Conservation (phyloP, 1,140 invertebrate species). For the Scaptomyza pallida region DNA sequence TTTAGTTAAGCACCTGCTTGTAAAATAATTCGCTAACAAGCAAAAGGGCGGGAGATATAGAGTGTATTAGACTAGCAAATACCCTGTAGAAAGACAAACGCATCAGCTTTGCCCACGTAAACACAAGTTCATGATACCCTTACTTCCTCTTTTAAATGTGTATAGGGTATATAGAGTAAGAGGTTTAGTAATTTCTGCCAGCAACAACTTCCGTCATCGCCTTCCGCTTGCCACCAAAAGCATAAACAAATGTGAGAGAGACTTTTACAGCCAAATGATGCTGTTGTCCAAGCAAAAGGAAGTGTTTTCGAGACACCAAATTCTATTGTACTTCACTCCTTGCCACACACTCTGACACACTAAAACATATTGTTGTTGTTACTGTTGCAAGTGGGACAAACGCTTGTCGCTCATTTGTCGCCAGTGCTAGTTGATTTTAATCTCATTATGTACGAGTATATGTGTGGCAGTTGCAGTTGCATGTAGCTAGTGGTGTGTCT, state of each 20-base stretch:
- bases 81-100: background rate
- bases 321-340: conserved; percentile 63
- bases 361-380: conserved; percentile 49
- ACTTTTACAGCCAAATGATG: background rate
- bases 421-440: conserved; percentile 66
- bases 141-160: background rate
- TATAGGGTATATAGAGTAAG: conserved; percentile 5
- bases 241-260: conserved; percentile 38
- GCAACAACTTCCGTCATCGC: conserved; percentile 65
- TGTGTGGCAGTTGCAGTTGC: no score
- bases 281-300: conserved; percentile 36
- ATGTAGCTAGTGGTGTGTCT: no score
- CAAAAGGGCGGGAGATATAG: conserved; percentile 15
- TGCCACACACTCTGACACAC: conserved; percentile 75
- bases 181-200: conserved; percentile 26
- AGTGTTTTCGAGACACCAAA: conserved; percentile 57
- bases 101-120: no score
- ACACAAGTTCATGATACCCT: background rate
- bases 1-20: conserved; percentile 67
- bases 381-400: conserved; percentile 33
- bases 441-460: conserved; percentile 64
- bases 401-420: conserved; percentile 75
- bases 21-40: conserved; percentile 55
- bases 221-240: conserved; percentile 35
- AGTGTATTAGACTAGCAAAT: background rate